phyloP scores from a whole-genome alignment of 2,113 vertebrate species.

The Poecile atricapillus region DNA sequence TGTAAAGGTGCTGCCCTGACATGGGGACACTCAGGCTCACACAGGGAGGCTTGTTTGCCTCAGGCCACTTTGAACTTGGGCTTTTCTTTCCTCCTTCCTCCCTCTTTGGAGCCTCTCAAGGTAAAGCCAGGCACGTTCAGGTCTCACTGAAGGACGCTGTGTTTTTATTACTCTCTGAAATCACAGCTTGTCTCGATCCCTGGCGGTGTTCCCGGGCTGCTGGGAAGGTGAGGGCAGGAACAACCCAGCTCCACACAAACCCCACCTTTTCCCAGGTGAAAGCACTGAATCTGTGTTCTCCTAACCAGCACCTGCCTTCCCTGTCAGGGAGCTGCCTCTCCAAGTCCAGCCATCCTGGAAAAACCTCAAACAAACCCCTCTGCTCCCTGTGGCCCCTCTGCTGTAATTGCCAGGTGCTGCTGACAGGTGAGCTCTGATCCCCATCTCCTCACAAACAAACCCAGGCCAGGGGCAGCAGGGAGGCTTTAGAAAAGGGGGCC shows the following conservation, averaged over 20 bases:
- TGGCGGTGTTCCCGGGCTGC: accelerated
- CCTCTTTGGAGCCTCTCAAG: background rate
- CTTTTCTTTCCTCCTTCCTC: background rate
- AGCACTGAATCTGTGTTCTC: background rate
- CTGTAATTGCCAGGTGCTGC: background rate
- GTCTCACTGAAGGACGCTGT: background rate
- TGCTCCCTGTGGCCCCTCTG: background rate
- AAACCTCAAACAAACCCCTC: background rate
- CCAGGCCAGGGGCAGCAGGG: background rate
- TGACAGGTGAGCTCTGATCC: background rate
- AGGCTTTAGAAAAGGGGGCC: background rate
- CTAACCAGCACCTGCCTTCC: background rate
- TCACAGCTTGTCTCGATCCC: background rate
- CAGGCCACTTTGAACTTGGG: background rate
- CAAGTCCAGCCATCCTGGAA: background rate
- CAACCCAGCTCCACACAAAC: background rate
- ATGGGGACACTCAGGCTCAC: background rate
- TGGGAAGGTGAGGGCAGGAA: background rate
- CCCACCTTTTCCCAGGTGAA: background rate
- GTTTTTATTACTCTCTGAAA: background rate
- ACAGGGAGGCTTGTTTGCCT: background rate
- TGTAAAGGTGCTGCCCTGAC: background rate
- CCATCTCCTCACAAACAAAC: background rate
- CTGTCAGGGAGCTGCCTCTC: background rate
- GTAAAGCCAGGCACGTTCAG: background rate